phyloP scores from a whole-genome alignment of 2,888 invertebrate genomes.

The Parapristionchus giblindavisi region DNA sequence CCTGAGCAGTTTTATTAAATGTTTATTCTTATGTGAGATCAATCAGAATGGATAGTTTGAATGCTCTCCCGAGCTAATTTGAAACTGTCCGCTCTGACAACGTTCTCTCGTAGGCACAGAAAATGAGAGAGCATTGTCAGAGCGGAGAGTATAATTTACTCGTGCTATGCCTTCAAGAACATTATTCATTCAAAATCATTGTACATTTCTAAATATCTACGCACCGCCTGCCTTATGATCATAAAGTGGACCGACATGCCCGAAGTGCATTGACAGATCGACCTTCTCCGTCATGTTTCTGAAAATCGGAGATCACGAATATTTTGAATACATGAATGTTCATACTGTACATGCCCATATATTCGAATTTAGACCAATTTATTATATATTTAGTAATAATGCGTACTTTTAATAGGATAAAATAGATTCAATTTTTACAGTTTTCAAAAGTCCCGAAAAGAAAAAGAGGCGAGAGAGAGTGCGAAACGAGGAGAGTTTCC shows the following conservation, averaged over 20 bases:
- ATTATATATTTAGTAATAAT: too few species aligned
- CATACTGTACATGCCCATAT: too few species aligned
- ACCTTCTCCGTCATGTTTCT: conserved; percentile 64
- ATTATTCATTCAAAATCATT: background rate
- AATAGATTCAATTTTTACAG: too few species aligned
- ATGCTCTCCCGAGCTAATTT: background rate
- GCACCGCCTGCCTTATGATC: conserved; percentile 59
- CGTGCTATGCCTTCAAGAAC: too few species aligned
- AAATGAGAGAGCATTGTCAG: background rate
- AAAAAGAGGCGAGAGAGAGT: too few species aligned
- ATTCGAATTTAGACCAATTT: too few species aligned
- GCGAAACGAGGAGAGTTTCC: too few species aligned
- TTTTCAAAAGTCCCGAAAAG: too few species aligned
- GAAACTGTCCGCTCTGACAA: background rate
- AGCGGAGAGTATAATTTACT: background rate
- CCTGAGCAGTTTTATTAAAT: conserved; percentile 46
- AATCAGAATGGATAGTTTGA: background rate
- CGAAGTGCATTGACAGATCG: conserved; percentile 65
- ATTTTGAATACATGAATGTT: too few species aligned
- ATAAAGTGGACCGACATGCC: conserved; percentile 66
- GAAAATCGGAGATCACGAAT: background rate
- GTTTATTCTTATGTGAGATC: background rate
- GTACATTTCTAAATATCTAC: background rate
- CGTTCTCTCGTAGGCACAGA: background rate
- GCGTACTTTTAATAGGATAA: too few species aligned